Conservation (phyloP, 1,140 invertebrate genomes). For the Diabrotica undecimpunctata region DNA sequence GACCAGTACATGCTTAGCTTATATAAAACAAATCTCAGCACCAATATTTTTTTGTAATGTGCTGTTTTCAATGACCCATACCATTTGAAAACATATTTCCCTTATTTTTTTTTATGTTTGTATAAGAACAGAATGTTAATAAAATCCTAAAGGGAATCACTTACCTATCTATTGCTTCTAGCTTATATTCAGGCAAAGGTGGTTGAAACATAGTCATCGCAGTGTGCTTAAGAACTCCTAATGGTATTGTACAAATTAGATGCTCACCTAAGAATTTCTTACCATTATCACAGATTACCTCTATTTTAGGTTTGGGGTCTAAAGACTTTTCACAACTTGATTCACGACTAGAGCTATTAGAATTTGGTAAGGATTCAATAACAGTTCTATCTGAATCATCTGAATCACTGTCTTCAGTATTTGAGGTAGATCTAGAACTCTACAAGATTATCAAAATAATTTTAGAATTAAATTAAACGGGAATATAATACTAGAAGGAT, state of each 20-base stretch:
- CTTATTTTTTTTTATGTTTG: too few species aligned
- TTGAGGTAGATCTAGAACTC: constrained; percentile 42
- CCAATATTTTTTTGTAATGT: too few species aligned
- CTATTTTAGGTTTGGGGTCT: constrained; percentile 47
- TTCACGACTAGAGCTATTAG: constrained; percentile 35
- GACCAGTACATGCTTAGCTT: too few species aligned
- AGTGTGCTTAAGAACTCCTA: constrained; percentile 86
- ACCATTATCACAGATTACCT: constrained; percentile 72
- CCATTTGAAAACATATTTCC: too few species aligned
- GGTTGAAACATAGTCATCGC: constrained; percentile 77
- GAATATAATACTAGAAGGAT: too few species aligned
- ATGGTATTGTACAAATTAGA: constrained; percentile 86
- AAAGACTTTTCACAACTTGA: constrained; percentile 33
- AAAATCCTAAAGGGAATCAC: background rate
- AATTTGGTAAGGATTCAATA: constrained; percentile 56
- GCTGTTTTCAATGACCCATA: too few species aligned
- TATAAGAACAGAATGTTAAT: too few species aligned
- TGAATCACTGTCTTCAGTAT: constrained; percentile 59
- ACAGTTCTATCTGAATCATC: constrained; percentile 74
- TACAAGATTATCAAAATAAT: background rate
- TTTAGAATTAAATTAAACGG: too few species aligned
- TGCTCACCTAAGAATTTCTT: constrained; percentile 75
- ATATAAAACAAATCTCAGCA: too few species aligned
- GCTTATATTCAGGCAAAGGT: constrained; percentile 76
- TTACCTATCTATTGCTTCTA: constrained; percentile 68